These are phyloP conservation scores for Pluvialis apricaria DNA, from an alignment of 2,113 vertebrate species.

Conservation along the genomic window DNA sequence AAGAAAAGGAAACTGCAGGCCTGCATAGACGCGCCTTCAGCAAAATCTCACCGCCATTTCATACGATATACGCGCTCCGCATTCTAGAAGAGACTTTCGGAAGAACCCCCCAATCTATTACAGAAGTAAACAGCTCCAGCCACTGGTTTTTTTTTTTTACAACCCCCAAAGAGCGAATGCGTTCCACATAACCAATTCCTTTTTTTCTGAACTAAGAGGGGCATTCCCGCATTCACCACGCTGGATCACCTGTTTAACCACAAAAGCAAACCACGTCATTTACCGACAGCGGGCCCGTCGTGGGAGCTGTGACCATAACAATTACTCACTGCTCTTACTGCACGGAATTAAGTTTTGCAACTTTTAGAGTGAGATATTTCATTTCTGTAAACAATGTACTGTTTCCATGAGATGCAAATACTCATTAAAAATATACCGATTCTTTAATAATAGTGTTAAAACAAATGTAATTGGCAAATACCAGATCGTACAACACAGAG, in stretches of 20 bases:
- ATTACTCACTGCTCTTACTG: not conserved
- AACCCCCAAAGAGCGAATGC: not conserved
- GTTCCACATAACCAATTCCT: not conserved
- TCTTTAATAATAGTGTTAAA: not conserved
- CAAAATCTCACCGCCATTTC: no score
- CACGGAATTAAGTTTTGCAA: not conserved
- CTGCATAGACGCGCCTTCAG: not conserved
- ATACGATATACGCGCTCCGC: rapidly evolving
- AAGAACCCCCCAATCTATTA: not conserved
- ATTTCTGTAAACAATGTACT: not conserved
- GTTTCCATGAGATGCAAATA: not conserved
- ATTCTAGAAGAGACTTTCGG: not conserved
- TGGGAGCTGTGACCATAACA: not conserved
- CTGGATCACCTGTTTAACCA: not conserved
- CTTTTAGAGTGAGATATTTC: not conserved
- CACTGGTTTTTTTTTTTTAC: not conserved
- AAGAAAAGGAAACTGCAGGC: not conserved
- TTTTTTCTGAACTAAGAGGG: not conserved
- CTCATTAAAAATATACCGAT: not conserved
- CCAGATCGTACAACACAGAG: not conserved
- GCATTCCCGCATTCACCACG: not conserved
- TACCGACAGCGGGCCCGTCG: rapidly evolving
- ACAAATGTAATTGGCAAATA: not conserved
- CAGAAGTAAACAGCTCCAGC: not conserved
- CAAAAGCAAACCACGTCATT: not conserved